phyloP scores from a whole-genome alignment of 2,888 invertebrate genomes.

The Trichopoda pennipes region DNA sequence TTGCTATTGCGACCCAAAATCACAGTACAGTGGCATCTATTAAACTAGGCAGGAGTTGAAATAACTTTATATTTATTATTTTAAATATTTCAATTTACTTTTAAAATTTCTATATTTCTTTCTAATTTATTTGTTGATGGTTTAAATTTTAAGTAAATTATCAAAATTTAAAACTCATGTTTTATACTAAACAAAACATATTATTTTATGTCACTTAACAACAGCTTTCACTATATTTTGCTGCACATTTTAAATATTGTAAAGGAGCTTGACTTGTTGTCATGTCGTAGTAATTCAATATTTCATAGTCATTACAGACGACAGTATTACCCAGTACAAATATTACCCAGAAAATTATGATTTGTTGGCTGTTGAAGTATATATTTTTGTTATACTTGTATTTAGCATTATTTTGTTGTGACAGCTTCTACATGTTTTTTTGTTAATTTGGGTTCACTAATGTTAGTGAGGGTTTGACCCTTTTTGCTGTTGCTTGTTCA shows the following conservation, averaged over 20 bases:
- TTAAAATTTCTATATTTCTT: neutral
- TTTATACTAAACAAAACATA: no score
- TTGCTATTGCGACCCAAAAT: constrained; percentile 41
- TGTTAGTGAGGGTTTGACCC: constrained; percentile 36
- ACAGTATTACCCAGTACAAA: constrained; percentile 13
- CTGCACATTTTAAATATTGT: constrained; percentile 11
- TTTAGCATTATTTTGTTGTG: constrained; percentile 12
- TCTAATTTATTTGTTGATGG: no score
- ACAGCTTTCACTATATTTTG: neutral
- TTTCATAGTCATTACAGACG: constrained; percentile 43
- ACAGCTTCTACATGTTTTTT: constrained; percentile 50
- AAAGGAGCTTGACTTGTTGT: constrained; percentile 29
- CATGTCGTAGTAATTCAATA: constrained; percentile 55
- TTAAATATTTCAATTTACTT: neutral
- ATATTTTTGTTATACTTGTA: neutral
- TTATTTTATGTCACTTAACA: neutral
- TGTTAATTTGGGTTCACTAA: constrained; percentile 40
- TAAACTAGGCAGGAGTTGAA: neutral
- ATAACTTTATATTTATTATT: neutral
- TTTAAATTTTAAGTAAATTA: no score
- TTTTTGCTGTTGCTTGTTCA: constrained; percentile 29
- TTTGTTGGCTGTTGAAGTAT: constrained; percentile 60
- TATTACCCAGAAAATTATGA: constrained; percentile 57
- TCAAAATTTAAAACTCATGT: no score
- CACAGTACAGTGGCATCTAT: constrained; percentile 9